Evolutionary conservation across 2,113 vertebrate genomes (phyloP), one percentile per base, ranked within the genome.

Genomic region (Acrocephalus arundinaceus): DNA sequence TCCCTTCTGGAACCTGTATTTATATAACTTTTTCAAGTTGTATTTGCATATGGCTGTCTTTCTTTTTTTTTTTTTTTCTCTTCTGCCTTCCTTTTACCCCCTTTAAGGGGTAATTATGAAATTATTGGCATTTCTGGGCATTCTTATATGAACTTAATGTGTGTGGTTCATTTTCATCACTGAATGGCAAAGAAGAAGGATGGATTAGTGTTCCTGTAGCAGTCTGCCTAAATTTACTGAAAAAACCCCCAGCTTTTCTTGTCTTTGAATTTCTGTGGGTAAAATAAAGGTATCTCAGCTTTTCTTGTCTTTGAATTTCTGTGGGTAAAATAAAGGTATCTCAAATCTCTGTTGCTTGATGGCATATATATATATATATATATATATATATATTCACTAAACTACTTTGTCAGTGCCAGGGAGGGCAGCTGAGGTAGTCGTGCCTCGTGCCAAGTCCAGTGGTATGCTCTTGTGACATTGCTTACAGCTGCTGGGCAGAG

Each of bases 251-350:
- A 41, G 8, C 59, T 89, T 94, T 92, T 48, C 89, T 97, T 97
- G 31, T 78, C 51, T 96, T 96, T 96, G 16, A 88, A 78, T 78
- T 85, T 85, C 46, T 63, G 12, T 46, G 15, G 28, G 22, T 72
- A 83, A 90, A 93, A 91, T 79, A 65, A 93, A 85, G 70, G 10
- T 61, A 85, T 41, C 58, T 89, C 23, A 41, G 16, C n/a, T n/a
- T n/a, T n/a, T n/a, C 89, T 97, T 97, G 31, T 78, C 49, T 96
- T 96, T 96, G 16, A 88, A 78, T 78, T 85, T 85, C 46, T 63
- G 12, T 46, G 15, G 28, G 22, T 72, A 83, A 90, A 93, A 91
- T 79, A 65, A 93, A 85, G 70, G 10, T 61, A 85, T 41, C 58
- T 89, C 23, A 41, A 41, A 41, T 93, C 30, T 49, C 67, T 6